Evolutionary conservation across 2,797 vertebrate genomes (phyloP), one percentile per base, ranked within the genome.

Genomic region (Rhabdophis nuchalis): DNA sequence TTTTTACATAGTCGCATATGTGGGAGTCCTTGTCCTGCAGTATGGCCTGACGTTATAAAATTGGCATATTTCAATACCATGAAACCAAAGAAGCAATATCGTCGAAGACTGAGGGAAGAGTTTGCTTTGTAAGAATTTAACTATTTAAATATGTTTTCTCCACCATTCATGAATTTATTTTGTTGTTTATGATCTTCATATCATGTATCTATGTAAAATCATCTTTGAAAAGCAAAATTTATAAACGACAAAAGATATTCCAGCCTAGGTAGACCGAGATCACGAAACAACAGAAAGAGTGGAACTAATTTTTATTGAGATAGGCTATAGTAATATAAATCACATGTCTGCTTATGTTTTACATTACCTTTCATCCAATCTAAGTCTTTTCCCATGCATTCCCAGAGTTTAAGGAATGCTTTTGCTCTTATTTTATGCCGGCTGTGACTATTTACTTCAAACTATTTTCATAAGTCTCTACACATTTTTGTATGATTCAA

Each of bases 11-110:
- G 99, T 95, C 99, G 99, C 87, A 99, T 99, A 95, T 99, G 99
- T 3, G 99, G 99, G 92, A 99, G 99, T 95, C 99, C 99, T 4
- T 99, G 99, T 94, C 99, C 99, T 86, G 99, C 99, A 20, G 99
- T 99, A 91, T 99, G 99, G 99, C 99, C 99, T 23, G 99, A 99
- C 95, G 99, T 99, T 46, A 99, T 99, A 95, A 99, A 99, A 95
- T 98, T 99, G 96, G 99, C 99, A 27, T 99, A 99, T 97, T 99
- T 99, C 97, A 99, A 99, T 98, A 99, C 99, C 96, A 99, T 99
- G 99, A 99, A 99, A 98, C 99, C 99, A 98, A 99, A 99, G 99
- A 99, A 99, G 97, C 99, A 99, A 92, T 99, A 99, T 96, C 98
- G 99, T 68, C 98, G 99, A 91, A 98, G 99, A 91, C 97, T 99